Conservation (phyloP, 1,140 invertebrate species). For the Uloborus diversus region DNA sequence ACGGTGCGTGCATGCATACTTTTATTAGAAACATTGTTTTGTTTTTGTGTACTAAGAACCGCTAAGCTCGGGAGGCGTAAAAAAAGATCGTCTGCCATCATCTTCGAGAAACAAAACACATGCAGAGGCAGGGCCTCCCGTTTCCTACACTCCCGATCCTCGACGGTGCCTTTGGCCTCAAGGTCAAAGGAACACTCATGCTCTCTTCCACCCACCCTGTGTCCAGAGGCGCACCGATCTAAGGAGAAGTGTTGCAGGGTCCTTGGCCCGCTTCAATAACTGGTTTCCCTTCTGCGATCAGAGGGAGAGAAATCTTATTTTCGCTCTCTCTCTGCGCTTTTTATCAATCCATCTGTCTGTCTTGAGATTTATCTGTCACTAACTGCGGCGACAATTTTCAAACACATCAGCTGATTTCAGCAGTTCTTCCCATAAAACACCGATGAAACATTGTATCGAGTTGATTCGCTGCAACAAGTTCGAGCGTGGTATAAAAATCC, state of each 20-base stretch:
- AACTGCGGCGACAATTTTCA: not conserved
- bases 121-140: no score
- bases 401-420: not conserved
- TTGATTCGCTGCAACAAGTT: not conserved
- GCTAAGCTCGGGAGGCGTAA: no score
- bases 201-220: no score
- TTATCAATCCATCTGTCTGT: not conserved
- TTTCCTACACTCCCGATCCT: no score
- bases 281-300: conserved; percentile 11
- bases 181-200: no score
- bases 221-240: no score
- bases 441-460: not conserved
- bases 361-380: not conserved
- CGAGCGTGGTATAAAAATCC: not conserved
- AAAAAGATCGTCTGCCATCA: no score
- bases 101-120: no score
- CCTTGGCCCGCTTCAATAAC: conserved; percentile 21
- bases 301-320: conserved; percentile 12
- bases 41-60: no score
- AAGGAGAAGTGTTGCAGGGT: not conserved
- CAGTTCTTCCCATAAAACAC: not conserved
- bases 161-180: no score
- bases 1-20: no score
- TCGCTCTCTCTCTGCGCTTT: not conserved
- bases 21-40: no score